phyloP scores from a whole-genome alignment of 2,113 vertebrate species.

The Peromyscus polionotus region DNA sequence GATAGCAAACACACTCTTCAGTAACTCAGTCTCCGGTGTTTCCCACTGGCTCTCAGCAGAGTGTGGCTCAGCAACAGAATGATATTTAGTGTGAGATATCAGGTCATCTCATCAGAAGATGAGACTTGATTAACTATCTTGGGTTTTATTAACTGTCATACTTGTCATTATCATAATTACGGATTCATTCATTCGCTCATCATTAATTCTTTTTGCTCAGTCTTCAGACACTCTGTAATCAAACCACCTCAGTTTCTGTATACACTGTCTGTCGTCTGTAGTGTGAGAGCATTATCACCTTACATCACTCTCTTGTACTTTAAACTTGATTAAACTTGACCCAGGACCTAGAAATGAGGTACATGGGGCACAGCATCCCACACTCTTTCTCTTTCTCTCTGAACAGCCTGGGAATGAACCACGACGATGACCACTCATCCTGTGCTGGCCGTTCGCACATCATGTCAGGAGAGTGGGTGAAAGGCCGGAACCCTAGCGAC shows the following conservation, averaged over 20 bases:
- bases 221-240: background rate
- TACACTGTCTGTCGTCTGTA: background rate
- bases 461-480: slow-evolving; percentile 99
- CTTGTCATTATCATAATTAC: background rate
- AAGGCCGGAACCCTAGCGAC: slow-evolving; percentile 97
- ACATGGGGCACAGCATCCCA: background rate
- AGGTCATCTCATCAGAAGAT: background rate
- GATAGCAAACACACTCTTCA: background rate
- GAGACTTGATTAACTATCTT: background rate
- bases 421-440: slow-evolving; percentile 95
- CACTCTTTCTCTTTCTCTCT: slow-evolving; percentile 67
- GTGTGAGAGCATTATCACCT: background rate
- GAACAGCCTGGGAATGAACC: slow-evolving; percentile 97
- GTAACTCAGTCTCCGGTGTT: background rate
- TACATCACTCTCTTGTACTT: background rate
- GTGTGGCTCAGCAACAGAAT: background rate
- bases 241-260: background rate
- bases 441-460: slow-evolving; percentile 96
- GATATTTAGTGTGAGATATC: background rate
- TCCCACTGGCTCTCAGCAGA: background rate
- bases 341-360: background rate
- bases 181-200: background rate
- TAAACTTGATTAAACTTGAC: background rate
- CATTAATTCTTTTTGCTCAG: background rate
- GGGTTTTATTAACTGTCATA: background rate